These are phyloP conservation scores for Argya squamiceps DNA, from an alignment of 2,797 vertebrate genomes.

Conservation along the genomic window DNA sequence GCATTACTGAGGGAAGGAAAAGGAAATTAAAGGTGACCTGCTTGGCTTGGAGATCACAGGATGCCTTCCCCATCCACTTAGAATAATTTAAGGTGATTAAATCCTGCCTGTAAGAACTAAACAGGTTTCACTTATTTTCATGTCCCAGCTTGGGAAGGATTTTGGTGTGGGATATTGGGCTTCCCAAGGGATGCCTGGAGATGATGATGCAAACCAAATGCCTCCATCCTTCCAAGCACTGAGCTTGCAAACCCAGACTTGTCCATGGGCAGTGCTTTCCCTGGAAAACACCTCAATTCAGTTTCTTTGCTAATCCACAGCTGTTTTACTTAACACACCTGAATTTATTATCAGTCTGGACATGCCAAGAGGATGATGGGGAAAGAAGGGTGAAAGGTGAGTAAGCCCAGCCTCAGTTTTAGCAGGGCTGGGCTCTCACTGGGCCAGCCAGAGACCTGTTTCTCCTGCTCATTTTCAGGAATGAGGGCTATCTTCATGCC, in stretches of 20 bases:
- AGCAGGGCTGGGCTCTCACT: not conserved
- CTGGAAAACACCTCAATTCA: not conserved
- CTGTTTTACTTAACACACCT: not conserved
- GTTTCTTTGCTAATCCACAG: not conserved
- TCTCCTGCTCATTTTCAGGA: not conserved
- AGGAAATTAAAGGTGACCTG: conserved; percentile 53
- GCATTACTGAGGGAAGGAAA: conserved; percentile 4
- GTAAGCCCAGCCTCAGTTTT: not conserved
- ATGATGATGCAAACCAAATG: not conserved
- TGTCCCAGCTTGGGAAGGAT: not conserved
- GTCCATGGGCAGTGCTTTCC: not conserved
- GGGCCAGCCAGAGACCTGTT: not conserved
- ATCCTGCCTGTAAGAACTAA: conserved; percentile 5
- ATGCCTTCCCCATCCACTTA: not conserved
- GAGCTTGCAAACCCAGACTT: not conserved
- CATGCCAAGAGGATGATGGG: not conserved
- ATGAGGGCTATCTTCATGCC: not conserved
- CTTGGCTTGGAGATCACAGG: conserved; percentile 30
- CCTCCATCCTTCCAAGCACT: not conserved
- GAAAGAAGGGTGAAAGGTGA: not conserved
- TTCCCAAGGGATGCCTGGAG: not conserved
- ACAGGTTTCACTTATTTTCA: not conserved
- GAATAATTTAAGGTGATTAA: conserved; percentile 25
- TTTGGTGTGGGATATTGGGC: not conserved
- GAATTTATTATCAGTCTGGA: not conserved